A percentile compares a stretch with the other conserved stretches of the same genome.
phyloP scores from a whole-genome alignment of 2,888 invertebrate species.

The Harpagoxenus sublaevis region DNA sequence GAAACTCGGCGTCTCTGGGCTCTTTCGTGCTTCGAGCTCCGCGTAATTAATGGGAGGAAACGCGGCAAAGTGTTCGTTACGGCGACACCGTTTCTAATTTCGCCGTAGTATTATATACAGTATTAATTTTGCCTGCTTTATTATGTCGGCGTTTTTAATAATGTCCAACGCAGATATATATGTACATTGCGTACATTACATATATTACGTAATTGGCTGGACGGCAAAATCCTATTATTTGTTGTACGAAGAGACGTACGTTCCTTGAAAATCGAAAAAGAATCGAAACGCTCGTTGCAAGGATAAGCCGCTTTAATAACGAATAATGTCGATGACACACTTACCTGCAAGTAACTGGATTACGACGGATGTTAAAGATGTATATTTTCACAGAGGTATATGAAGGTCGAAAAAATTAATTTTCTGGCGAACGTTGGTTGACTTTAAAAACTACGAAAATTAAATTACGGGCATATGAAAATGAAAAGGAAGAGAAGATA shows the following conservation, averaged over 20 bases:
- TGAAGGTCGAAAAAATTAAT: neutral
- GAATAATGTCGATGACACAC: neutral
- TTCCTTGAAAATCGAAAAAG: neutral
- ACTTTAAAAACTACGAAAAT: neutral
- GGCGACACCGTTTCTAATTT: constrained; percentile 44
- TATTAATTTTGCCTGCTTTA: constrained; percentile 50
- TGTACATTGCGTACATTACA: neutral
- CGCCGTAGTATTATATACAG: constrained; percentile 19
- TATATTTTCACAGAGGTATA: neutral
- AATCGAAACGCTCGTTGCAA: neutral
- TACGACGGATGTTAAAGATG: neutral
- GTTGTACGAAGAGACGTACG: neutral
- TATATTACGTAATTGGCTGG: constrained; percentile 11
- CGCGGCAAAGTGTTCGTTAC: constrained; percentile 54
- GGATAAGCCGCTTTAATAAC: neutral
- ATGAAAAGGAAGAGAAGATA: neutral
- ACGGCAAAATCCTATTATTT: neutral
- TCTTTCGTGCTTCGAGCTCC: constrained; percentile 31
- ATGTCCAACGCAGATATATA: neutral
- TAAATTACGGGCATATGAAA: neutral
- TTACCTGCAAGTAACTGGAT: constrained; percentile 23
- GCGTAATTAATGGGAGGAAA: constrained; percentile 53
- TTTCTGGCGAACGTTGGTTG: constrained; percentile 10
- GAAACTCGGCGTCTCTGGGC: constrained; percentile 46
- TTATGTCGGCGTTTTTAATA: constrained; percentile 41